A percentile compares a stretch with the other conserved stretches of the same genome.
phyloP scores from a whole-genome alignment of 2,113 vertebrate genomes.

The Hemichromis elongatus region DNA sequence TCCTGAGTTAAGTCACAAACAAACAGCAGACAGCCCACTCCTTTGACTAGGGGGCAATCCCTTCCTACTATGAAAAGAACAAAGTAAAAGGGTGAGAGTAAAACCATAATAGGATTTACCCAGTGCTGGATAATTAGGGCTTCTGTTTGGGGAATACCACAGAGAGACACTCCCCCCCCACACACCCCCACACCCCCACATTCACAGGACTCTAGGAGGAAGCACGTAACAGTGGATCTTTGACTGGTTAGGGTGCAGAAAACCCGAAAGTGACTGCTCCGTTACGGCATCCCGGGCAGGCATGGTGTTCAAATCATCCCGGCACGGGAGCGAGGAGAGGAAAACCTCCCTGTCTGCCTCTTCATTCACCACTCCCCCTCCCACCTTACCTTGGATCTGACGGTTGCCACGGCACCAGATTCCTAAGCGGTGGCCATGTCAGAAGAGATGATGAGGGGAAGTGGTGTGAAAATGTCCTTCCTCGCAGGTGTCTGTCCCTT shows the following conservation, averaged over 20 bases:
- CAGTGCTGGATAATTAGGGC: conserved; percentile 43
- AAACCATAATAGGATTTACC: conserved; percentile 51
- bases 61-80: conserved; percentile 20
- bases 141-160: conserved; percentile 67
- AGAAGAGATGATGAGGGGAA: conserved; percentile 21
- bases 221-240: neutral
- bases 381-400: conserved; percentile 46
- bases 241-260: neutral
- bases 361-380: neutral
- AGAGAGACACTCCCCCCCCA: neutral
- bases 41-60: neutral
- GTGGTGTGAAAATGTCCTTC: conserved; percentile 28
- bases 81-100: conserved; percentile 2
- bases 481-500: neutral
- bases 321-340: neutral
- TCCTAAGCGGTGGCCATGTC: conserved; percentile 70
- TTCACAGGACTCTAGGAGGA: neutral
- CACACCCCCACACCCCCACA: too few species aligned
- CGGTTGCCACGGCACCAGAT: conserved; percentile 51
- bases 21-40: neutral
- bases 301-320: neutral
- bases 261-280: neutral
- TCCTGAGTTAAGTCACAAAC: conserved; percentile 7
- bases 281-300: neutral
- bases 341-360: conserved; percentile 9